phyloP scores from a whole-genome alignment of 2,797 vertebrate genomes.

The Notolabrus celidotus region DNA sequence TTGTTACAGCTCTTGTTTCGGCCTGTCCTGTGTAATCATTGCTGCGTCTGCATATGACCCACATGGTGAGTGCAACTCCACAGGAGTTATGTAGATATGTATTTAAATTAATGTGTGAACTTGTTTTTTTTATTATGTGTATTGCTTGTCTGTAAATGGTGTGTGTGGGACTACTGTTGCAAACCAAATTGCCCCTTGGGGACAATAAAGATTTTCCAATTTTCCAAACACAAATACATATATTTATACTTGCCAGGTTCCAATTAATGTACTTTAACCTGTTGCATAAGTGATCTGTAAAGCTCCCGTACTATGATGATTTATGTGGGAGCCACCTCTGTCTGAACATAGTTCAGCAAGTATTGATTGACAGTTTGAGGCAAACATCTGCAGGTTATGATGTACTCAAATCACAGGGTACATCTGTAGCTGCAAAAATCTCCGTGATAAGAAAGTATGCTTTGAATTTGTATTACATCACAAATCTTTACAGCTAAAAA shows the following conservation, averaged over 20 bases:
- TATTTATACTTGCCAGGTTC: neutral
- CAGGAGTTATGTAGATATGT: too few species aligned
- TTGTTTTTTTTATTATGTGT: too few species aligned
- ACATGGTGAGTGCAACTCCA: slow-evolving; percentile 80
- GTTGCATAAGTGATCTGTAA: neutral
- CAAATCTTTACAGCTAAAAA: neutral
- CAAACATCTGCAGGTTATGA: neutral
- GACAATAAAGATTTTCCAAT: too few species aligned
- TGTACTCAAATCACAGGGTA: neutral
- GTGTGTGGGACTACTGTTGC: too few species aligned
- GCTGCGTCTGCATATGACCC: slow-evolving; percentile 85
- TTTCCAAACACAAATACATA: neutral
- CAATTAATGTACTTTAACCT: neutral
- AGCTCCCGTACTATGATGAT: too few species aligned
- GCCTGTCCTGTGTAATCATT: slow-evolving; percentile 89
- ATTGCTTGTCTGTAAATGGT: too few species aligned
- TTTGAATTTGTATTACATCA: neutral
- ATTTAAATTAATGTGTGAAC: too few species aligned
- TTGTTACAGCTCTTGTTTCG: slow-evolving; percentile 86
- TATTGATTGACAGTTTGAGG: neutral
- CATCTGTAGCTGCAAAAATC: slow-evolving; percentile 6
- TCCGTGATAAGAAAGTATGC: neutral
- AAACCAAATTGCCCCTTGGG: too few species aligned
- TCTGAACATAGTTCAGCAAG: neutral
- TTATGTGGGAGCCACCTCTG: too few species aligned